Conservation (phyloP, 1,140 invertebrate species). For the Drosophila nigromelanica region DNA sequence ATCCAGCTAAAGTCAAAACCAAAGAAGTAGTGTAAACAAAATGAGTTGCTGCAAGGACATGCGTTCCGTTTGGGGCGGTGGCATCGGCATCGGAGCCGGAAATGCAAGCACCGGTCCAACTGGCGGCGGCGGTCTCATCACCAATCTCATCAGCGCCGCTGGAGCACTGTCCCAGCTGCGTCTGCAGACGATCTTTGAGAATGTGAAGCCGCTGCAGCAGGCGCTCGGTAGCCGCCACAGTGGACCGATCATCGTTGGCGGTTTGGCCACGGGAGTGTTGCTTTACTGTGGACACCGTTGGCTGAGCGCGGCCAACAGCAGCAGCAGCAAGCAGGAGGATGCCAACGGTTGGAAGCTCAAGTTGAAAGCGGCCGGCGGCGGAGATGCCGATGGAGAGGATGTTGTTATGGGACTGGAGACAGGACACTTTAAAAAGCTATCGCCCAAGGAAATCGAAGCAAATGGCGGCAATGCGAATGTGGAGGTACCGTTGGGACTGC, state of each 20-base stretch:
- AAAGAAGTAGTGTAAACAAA: neutral
- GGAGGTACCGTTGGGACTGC: neutral
- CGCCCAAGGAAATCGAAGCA: neutral
- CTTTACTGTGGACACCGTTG: slow-evolving; percentile 28
- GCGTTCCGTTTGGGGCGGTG: neutral
- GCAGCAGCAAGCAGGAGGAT: neutral
- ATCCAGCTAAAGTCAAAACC: neutral
- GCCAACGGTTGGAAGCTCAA: neutral
- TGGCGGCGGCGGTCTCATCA: neutral
- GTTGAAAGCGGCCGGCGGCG: neutral
- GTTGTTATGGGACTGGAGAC: neutral
- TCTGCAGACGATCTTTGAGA: slow-evolving; percentile 4
- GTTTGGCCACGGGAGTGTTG: slow-evolving; percentile 8
- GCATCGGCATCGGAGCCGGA: neutral
- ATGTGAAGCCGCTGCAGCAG: slow-evolving; percentile 16
- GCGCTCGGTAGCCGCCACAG: neutral
- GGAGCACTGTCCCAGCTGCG: slow-evolving; percentile 2
- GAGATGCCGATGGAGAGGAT: neutral
- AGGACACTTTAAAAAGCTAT: neutral
- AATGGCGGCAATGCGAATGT: neutral
- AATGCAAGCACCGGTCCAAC: neutral
- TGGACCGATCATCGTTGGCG: slow-evolving; percentile 15
- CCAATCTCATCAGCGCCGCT: neutral
- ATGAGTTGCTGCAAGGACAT: slow-evolving; percentile 7
- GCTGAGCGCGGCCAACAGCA: neutral